Percentiles rank a stretch among this genome's conserved stretches.
phyloP scores from a whole-genome alignment of 2,888 invertebrate genomes.

The Copidosoma aretas region DNA sequence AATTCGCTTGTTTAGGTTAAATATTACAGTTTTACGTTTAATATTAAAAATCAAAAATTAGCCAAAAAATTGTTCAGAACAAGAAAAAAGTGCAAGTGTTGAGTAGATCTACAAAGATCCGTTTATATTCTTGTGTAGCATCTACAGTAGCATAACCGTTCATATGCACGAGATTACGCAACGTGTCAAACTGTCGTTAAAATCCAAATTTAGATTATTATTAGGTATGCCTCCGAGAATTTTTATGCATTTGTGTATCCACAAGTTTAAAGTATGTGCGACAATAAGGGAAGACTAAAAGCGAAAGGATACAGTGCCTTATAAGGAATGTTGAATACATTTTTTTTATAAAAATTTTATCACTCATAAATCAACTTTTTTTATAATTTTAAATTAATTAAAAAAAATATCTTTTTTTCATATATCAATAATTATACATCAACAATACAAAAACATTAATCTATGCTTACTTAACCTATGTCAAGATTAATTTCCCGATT shows the following conservation, averaged over 20 bases:
- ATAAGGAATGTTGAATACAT: conserved; percentile 7
- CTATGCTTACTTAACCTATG: background rate
- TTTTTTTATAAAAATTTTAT: conserved; percentile 4
- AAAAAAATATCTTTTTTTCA: background rate
- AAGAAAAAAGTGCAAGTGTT: conserved; percentile 22
- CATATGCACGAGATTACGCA: conserved; percentile 17
- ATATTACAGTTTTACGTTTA: too few relatives aligned
- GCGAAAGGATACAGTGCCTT: conserved; percentile 40
- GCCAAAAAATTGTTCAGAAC: background rate
- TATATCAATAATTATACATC: background rate
- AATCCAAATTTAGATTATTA: background rate
- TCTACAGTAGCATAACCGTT: conserved; percentile 12
- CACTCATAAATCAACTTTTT: background rate
- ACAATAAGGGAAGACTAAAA: conserved; percentile 38
- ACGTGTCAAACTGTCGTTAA: conserved; percentile 19
- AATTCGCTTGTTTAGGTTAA: too few relatives aligned
- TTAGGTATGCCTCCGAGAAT: conserved; percentile 29
- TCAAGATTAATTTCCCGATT: too few relatives aligned
- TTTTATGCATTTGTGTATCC: conserved; percentile 6
- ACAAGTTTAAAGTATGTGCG: conserved; percentile 12
- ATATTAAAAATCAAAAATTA: too few relatives aligned
- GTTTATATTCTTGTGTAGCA: background rate
- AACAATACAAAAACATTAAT: background rate
- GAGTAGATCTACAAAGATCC: background rate
- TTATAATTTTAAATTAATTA: conserved; percentile 9